These are phyloP conservation scores for Trissoscelio sp. DNA, from an alignment of 2,888 invertebrate genomes.

Conservation along the genomic window DNA sequence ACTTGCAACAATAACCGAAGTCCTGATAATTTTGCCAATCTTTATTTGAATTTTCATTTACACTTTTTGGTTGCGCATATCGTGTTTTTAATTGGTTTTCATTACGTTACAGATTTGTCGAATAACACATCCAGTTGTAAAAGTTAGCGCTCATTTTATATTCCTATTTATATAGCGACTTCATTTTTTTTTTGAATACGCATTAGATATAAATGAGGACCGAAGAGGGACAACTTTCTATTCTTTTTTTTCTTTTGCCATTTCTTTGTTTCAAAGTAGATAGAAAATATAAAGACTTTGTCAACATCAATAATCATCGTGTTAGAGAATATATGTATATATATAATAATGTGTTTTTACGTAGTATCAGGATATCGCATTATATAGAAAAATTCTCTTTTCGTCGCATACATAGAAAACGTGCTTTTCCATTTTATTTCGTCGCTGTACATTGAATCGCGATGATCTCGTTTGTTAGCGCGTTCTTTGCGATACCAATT, in stretches of 20 bases:
- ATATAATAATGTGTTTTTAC: conserved; percentile 16
- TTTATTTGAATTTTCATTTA: conserved; percentile 59
- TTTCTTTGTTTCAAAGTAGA: conserved; percentile 48
- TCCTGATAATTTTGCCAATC: conserved; percentile 18
- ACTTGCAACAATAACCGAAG: not conserved
- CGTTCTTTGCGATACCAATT: conserved; percentile 33
- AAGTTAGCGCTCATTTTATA: conserved; percentile 55
- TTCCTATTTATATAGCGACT: conserved; percentile 51
- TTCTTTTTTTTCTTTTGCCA: conserved; percentile 14
- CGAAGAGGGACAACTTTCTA: conserved; percentile 52
- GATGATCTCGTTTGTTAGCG: conserved; percentile 45
- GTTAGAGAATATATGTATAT: conserved; percentile 57
- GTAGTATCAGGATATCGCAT: conserved; percentile 39
- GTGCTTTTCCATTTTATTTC: conserved; percentile 49
- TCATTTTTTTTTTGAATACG: conserved; percentile 44
- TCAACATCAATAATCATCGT: conserved; percentile 60
- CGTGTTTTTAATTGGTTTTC: conserved; percentile 20
- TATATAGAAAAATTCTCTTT: conserved; percentile 59
- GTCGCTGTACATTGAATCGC: conserved; percentile 53
- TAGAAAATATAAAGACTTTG: conserved; percentile 64
- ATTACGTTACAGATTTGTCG: conserved; percentile 58
- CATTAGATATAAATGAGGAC: conserved; percentile 57
- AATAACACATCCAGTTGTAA: conserved; percentile 60
- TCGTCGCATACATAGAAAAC: conserved; percentile 63
- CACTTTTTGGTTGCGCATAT: conserved; percentile 36